phyloP scores from a whole-genome alignment of 2,888 invertebrate species.

The Trichacis sp. region DNA sequence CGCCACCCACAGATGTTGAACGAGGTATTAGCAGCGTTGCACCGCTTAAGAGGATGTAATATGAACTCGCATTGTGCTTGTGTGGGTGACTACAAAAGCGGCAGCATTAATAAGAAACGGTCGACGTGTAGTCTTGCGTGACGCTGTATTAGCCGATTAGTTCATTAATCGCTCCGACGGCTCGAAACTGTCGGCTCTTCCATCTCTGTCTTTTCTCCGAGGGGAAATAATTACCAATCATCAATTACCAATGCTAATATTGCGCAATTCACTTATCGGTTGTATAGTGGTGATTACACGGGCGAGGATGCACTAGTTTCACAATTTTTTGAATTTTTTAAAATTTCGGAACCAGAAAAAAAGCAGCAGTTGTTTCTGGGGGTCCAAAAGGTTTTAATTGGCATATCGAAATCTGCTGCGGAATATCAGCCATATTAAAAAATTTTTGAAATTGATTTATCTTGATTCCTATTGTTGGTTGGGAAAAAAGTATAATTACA shows the following conservation, averaged over 20 bases:
- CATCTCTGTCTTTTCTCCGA: slow-evolving; percentile 27
- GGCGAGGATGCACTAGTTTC: no score
- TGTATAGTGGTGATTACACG: background rate
- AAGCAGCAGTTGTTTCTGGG: no score
- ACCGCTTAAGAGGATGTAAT: slow-evolving; percentile 15
- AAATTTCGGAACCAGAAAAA: no score
- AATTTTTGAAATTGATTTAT: no score
- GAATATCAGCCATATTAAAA: no score
- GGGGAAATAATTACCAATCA: slow-evolving; percentile 66
- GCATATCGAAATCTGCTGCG: no score
- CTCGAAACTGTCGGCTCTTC: slow-evolving; percentile 56
- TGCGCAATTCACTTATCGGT: slow-evolving; percentile 61
- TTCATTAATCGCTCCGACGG: slow-evolving; percentile 67
- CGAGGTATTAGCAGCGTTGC: slow-evolving; percentile 24
- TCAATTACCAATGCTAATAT: slow-evolving; percentile 66
- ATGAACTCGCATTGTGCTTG: no score
- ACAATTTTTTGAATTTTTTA: no score
- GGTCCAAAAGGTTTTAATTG: no score
- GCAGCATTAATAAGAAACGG: slow-evolving; percentile 47
- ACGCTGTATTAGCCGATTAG: slow-evolving; percentile 68
- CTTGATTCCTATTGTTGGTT: no score
- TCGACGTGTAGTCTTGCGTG: slow-evolving; percentile 64
- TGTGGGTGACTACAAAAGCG: slow-evolving; percentile 36
- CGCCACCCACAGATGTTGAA: slow-evolving; percentile 24
- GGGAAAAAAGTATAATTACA: no score